Evolutionary conservation across 2,797 vertebrate species (phyloP), one percentile per base, ranked within the genome.

Genomic region (Lutjanus argentimaculatus): DNA sequence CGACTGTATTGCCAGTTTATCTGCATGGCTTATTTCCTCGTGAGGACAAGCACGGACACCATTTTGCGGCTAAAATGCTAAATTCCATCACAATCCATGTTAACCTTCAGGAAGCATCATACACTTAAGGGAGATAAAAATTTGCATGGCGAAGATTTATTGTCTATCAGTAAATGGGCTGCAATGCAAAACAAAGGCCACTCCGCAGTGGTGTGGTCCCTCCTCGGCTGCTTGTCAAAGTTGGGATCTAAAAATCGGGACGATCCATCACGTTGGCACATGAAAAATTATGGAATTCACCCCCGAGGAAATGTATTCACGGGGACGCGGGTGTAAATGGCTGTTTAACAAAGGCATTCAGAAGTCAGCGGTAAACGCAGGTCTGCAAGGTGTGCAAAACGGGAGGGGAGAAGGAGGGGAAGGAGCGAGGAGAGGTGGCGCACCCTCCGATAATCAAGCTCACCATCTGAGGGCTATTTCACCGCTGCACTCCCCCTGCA

Each of bases 71-170:
- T 52, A 48, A 87, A 92, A 91, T 88, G 89, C 88, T 77, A 85
- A 94, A 93, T 88, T 89, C 88, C 88, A 64, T 88, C 89, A 85
- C 85, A 80, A 90, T 91, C 86, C 90, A 63, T 90, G 92, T 95
- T 96, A 94, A 96, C 96, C 96, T 96, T 96, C 94, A 95, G 86
- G 90, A 94, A 86, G 88, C 92, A 88, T 92, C 93, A 88, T 84
- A 72, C 91, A 93, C 92, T 92, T 90, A 93, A 76, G 88, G 84
- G 84, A 89, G 93, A 89, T 92, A 89, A 75, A 81, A 92, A 95
- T 95, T 94, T 95, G 94, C 94, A 95, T 92, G 88, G 57, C 78
- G 93, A 95, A 96, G 95, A 96, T 96, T 95, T 96, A 96, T 96
- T 93, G 94, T 95, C 94, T 88, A 89, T 92, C 92, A 84, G 89